A percentile compares a stretch with the other conserved stretches of the same genome.
Evolutionary conservation across 2,888 invertebrate species (phyloP).

Genomic region (Adelphocoris suturalis): DNA sequence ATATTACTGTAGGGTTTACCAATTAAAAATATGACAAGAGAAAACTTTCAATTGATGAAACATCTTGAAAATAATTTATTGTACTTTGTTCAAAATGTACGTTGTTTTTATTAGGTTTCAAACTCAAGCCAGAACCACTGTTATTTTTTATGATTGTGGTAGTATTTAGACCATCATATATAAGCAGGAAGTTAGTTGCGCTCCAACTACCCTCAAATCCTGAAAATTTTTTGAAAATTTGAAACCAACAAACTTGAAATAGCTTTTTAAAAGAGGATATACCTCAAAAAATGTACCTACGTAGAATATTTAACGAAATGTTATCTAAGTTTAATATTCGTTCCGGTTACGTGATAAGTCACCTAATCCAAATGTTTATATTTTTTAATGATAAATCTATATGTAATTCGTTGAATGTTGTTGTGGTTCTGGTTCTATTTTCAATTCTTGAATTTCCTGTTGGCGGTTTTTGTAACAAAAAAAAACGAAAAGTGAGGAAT

Average conservation of each 20-base stretch:
- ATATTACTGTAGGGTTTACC: constrained; percentile 16
- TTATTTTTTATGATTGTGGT: constrained; percentile 10
- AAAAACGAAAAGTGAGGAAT: background rate
- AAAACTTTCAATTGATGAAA: background rate
- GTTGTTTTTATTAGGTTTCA: no score
- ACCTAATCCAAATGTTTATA: constrained; percentile 3
- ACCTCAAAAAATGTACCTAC: background rate
- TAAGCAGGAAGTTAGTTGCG: no score
- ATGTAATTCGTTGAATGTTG: constrained; percentile 5
- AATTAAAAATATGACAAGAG: background rate
- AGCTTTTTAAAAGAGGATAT: background rate
- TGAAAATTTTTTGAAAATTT: no score
- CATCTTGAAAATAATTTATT: background rate
- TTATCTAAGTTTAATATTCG: background rate
- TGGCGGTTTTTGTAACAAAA: constrained; percentile 13
- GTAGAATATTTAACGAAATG: background rate
- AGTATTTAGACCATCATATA: background rate
- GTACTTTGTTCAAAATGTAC: background rate
- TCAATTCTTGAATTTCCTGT: constrained; percentile 1
- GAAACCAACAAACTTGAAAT: no score
- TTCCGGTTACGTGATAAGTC: background rate
- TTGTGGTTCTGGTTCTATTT: constrained; percentile 42
- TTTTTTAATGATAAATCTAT: background rate
- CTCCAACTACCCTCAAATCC: no score
- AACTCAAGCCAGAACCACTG: constrained; percentile 5